A percentile compares a stretch with the other conserved stretches of the same genome.
These are phyloP conservation scores for Sycophila sp. DNA, from an alignment of 1,140 invertebrate genomes.

Conservation along the genomic window DNA sequence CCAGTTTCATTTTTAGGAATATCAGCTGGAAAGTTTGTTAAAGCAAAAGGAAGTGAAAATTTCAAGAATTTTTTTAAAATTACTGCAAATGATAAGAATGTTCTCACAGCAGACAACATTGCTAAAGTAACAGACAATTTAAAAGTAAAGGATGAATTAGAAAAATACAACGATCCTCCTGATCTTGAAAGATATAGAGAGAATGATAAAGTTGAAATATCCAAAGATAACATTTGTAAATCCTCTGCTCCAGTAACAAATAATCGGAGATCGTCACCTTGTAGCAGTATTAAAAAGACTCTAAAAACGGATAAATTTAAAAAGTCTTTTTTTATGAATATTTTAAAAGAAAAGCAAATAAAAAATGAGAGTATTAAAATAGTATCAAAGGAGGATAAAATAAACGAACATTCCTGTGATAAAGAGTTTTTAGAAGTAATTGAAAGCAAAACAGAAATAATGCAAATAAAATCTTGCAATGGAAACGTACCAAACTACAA, in stretches of 20 bases:
- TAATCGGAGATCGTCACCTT: constrained; percentile 17
- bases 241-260: background rate
- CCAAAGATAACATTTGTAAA: background rate
- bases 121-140: background rate
- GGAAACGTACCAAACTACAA: background rate
- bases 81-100: constrained; percentile 27
- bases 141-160: constrained; percentile 1
- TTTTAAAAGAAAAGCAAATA: constrained; percentile 45
- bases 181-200: background rate
- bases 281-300: constrained; percentile 37
- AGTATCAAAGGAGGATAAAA: background rate
- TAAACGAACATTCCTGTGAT: background rate
- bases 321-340: constrained; percentile 58
- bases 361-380: background rate
- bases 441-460: background rate
- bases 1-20: constrained; percentile 78
- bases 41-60: constrained; percentile 69
- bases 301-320: constrained; percentile 52
- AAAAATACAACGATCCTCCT: constrained; percentile 36
- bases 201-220: background rate
- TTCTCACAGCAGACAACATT: background rate
- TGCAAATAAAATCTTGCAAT: background rate
- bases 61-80: constrained; percentile 72
- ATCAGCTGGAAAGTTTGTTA: constrained; percentile 82
- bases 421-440: background rate